These are phyloP conservation scores for Ricordea florida DNA, from an alignment of 92 coral and sea anemone species.

Conservation along the genomic window DNA sequence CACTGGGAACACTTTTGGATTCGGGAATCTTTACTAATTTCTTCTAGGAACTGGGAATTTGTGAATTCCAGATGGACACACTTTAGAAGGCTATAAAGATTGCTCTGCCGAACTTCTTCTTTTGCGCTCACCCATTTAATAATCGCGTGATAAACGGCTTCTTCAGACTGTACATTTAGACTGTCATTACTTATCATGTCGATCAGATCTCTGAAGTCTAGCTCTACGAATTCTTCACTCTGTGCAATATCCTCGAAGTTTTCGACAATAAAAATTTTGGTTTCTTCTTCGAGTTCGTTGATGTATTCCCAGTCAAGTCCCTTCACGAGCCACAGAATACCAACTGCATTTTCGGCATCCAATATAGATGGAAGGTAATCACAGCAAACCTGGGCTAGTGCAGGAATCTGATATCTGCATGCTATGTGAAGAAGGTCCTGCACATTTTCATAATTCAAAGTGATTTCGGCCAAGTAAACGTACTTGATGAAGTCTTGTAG, in stretches of 20 bases:
- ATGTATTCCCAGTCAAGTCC: conserved; percentile 5
- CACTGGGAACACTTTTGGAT: conserved; percentile 20
- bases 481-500: conserved; percentile 23
- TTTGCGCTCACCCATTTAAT: conserved; percentile 58
- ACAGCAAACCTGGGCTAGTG: conserved; percentile 52
- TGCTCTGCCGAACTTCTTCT: conserved; percentile 1
- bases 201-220: conserved; percentile 36
- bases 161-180: conserved; percentile 39
- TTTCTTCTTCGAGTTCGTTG: conserved; percentile 4
- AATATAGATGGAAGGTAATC: conserved; percentile 32
- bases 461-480: conserved; percentile 66
- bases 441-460: conserved; percentile 20
- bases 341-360: conserved; percentile 22
- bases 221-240: conserved; percentile 17
- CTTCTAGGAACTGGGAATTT: conserved; percentile 26
- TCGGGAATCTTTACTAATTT: conserved; percentile 17
- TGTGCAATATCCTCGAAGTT: conserved; percentile 33
- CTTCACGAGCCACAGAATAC: conserved; percentile 18
- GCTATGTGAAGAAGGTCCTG: conserved; percentile 23
- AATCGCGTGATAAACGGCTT: conserved; percentile 51
- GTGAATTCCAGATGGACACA: conserved; percentile 56
- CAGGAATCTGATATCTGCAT: conserved; percentile 37
- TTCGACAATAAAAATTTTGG: conserved; percentile 9
- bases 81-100: conserved; percentile 28
- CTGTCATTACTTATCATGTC: conserved; percentile 42